phyloP scores from a whole-genome alignment of 2,797 vertebrate genomes.

The Anas flavirostris region DNA sequence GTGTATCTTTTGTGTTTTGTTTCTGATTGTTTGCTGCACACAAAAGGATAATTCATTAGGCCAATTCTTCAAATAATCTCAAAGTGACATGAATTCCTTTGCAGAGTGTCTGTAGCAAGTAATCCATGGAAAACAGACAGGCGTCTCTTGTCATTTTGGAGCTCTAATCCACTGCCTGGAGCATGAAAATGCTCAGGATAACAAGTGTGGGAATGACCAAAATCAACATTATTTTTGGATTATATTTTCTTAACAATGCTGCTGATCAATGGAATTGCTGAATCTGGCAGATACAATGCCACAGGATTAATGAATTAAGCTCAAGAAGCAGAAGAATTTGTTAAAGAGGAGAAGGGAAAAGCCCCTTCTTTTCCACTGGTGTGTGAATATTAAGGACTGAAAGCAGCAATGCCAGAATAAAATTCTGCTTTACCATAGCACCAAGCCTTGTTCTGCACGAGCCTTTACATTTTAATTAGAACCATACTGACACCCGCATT shows the following conservation, averaged over 20 bases:
- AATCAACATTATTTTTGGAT: constrained; percentile 79
- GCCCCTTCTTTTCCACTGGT: constrained; percentile 41
- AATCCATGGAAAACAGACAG: constrained; percentile 80
- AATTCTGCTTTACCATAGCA: constrained; percentile 9
- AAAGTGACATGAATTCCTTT: constrained; percentile 76
- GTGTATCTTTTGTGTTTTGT: constrained; percentile 64
- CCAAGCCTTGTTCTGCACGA: constrained; percentile 45
- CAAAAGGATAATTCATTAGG: constrained; percentile 77
- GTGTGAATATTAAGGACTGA: constrained; percentile 49
- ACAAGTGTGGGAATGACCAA: constrained; percentile 81
- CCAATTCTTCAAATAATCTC: constrained; percentile 74
- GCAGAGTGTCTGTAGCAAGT: constrained; percentile 75
- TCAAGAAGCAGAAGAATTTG: constrained; percentile 65
- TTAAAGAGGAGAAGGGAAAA: constrained; percentile 39
- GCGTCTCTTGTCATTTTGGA: constrained; percentile 78
- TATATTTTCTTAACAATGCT: constrained; percentile 77
- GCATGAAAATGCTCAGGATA: constrained; percentile 76
- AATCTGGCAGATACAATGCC: constrained; percentile 74
- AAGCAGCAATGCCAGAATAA: constrained; percentile 46
- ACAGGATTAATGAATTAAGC: constrained; percentile 73
- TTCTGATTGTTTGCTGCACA: constrained; percentile 60
- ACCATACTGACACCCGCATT: constrained; percentile 55
- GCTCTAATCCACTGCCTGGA: constrained; percentile 79
- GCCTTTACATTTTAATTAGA: constrained; percentile 70
- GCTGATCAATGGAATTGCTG: constrained; percentile 75